Evolutionary conservation across 2,888 invertebrate species (phyloP), one percentile per base, ranked within the genome.

Genomic region (Alloscopus bannaensis): DNA sequence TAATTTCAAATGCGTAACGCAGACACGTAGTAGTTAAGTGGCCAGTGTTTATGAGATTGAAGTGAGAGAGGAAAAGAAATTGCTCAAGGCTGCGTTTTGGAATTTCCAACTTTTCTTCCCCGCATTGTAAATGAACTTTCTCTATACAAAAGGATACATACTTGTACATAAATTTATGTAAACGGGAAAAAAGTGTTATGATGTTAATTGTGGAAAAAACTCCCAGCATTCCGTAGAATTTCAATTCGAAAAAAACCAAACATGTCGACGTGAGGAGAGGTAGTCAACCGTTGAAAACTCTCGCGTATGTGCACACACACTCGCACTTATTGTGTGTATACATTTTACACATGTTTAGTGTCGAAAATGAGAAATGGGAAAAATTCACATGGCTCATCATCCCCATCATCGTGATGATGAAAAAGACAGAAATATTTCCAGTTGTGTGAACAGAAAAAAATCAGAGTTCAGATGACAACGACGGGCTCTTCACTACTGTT

Each of bases 1-100:
- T 20, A 59, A 59, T 59, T 75, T 75, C 45, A 6, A 60, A 50
- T 59, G 66, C 75, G 75, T 66, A 66, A 75, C 75, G 76, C 47
- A 40, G 40, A 36, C 60, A 60, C 60, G 60, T 60, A 60, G n/a
- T n/a, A n/a, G n/a, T n/a, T 22, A 40, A 18, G 3, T 40, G 4
- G 16, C 31, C 16, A 52, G 36, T 8, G 36, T 36, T 8, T 22
- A n/a, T n/a, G n/a, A n/a, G 18, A 42, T 18, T 42, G 18, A 42
- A 42, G 42, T n/a, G 42, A 22, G 52, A 52, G 52, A 22, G 52
- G 16, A 16, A 22, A 24, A 20, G 13, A 28, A 28, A 8, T 6
- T 24, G 1, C 18, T 42, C 42, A 42, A 42, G 18, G 18, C 2
- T 42, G 8, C 3, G 6, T 18, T 1, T 31, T 59, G 59, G 59